A percentile compares a stretch with the other conserved stretches of the same genome.
phyloP scores from a whole-genome alignment of 1,140 invertebrate genomes.

The Maniola jurtina region DNA sequence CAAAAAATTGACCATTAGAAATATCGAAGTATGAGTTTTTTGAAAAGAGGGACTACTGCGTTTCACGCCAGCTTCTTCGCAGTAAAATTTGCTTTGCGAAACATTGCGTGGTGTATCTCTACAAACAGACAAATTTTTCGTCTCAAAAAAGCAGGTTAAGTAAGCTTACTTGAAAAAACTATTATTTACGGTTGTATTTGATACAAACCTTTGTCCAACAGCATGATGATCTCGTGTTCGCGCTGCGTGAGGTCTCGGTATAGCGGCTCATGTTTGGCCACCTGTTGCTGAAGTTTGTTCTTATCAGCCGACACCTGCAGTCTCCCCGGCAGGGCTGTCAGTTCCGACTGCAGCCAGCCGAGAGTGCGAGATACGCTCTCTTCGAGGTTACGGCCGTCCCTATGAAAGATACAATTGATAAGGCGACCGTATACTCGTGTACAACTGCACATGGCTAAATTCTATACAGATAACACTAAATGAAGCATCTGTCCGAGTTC shows the following conservation, averaged over 20 bases:
- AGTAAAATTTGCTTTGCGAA: no score
- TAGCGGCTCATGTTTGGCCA: conserved; percentile 92
- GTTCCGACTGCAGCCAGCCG: conserved; percentile 91
- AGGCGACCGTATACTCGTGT: background rate
- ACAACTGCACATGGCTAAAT: background rate
- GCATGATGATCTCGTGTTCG: conserved; percentile 96
- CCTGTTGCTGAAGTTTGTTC: conserved; percentile 90
- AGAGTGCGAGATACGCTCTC: conserved; percentile 91
- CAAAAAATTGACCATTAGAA: no score
- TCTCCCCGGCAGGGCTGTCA: conserved; percentile 86
- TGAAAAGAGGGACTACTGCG: no score
- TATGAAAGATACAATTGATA: conserved; percentile 24
- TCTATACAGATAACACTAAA: background rate
- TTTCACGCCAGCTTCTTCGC: no score
- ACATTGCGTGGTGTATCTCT: no score
- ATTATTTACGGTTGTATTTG: no score
- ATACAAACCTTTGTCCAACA: conserved; percentile 91
- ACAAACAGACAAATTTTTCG: no score
- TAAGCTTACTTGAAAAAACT: no score
- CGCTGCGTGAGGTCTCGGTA: conserved; percentile 93
- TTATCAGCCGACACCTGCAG: conserved; percentile 92
- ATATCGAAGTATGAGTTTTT: no score
- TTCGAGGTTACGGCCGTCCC: conserved; percentile 92
- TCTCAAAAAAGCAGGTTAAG: no score
- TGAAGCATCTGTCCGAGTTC: no score